A percentile compares a stretch with the other conserved stretches of the same genome.
Conservation (phyloP, 2,888 invertebrate species). For the Spilarctia lutea region DNA sequence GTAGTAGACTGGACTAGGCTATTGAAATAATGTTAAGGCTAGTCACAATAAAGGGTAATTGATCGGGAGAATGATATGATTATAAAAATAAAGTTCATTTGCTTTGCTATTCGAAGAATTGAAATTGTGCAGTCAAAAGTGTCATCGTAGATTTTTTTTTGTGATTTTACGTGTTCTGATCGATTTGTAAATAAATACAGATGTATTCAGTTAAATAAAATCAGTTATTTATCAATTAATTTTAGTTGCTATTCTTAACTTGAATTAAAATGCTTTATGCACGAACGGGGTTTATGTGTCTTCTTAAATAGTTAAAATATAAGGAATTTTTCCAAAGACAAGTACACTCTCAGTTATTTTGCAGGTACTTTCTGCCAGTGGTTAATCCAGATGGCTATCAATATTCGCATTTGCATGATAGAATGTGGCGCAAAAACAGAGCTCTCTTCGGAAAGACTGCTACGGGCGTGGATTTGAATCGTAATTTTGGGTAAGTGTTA, state of each 20-base stretch:
- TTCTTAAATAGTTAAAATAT: background rate
- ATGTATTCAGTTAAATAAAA: background rate
- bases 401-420: constrained; percentile 91
- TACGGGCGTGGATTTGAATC: constrained; percentile 92
- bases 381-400: constrained; percentile 96
- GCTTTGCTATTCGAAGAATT: background rate
- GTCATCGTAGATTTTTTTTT: background rate
- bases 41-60: background rate
- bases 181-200: background rate
- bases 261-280: background rate
- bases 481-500: constrained; percentile 90
- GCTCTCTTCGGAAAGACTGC: constrained; percentile 82
- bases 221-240: background rate
- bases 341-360: constrained; percentile 18
- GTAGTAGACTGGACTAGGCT: no score
- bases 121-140: background rate
- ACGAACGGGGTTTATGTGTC: no score
- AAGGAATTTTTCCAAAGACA: background rate
- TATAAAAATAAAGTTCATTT: background rate
- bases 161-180: background rate
- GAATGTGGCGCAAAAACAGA: constrained; percentile 94
- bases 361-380: constrained; percentile 90
- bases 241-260: background rate
- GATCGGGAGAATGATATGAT: background rate
- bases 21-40: background rate